A percentile compares a stretch with the other conserved stretches of the same genome.
phyloP scores from a whole-genome alignment of 2,888 invertebrate genomes.

The Auanema freiburgensis region DNA sequence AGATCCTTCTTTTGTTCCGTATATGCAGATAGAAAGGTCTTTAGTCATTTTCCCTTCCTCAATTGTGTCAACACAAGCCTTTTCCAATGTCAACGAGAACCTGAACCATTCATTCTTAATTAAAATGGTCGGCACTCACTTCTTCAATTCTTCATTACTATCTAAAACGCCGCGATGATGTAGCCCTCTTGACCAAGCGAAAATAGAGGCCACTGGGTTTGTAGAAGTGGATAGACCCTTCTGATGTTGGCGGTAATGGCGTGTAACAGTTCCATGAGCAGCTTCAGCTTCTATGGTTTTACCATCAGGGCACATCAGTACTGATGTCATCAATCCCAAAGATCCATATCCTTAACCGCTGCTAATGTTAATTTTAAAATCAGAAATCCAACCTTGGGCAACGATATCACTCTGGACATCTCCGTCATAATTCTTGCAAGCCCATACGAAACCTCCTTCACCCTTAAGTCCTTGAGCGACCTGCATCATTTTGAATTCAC shows the following conservation, averaged over 20 bases:
- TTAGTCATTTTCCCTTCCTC: constrained; percentile 85
- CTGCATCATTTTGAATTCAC: constrained; percentile 9
- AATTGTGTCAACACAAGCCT: constrained; percentile 81
- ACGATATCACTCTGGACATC: constrained; percentile 88
- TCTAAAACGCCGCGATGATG: constrained; percentile 82
- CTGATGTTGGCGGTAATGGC: constrained; percentile 70
- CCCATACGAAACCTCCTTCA: constrained; percentile 85
- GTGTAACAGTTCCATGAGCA: constrained; percentile 71
- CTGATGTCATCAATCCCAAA: constrained; percentile 76
- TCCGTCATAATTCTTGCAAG: constrained; percentile 85
- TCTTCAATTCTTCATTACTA: constrained; percentile 75
- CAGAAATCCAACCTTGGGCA: constrained; percentile 71
- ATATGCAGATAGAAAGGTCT: constrained; percentile 83
- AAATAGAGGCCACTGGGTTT: constrained; percentile 87
- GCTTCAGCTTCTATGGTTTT: constrained; percentile 72
- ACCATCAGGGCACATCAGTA: constrained; percentile 70
- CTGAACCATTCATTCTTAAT: constrained; percentile 55
- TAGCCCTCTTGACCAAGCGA: constrained; percentile 85
- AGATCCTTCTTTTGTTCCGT: constrained; percentile 72
- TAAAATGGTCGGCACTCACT: constrained; percentile 57
- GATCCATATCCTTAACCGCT: constrained; percentile 73
- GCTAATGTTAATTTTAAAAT: neutral
- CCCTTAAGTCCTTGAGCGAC: constrained; percentile 69
- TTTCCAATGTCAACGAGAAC: constrained; percentile 77
- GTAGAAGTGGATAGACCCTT: constrained; percentile 81